Base-by-base conservation (phyloP, 2,113 vertebrate species). In the Malurus elegans region DNA sequence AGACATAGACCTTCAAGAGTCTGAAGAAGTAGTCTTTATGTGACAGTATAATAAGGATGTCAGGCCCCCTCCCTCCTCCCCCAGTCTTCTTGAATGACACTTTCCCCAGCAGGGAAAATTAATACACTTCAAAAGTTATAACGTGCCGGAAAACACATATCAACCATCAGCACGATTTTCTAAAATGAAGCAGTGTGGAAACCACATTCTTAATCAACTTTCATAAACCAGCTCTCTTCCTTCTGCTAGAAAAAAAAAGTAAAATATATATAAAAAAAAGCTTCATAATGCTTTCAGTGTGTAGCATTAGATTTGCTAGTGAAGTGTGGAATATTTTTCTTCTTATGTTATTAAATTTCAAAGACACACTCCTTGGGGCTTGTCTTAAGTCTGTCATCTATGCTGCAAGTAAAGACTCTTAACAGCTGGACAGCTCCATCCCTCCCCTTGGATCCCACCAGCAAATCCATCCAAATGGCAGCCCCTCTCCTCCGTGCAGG, bases 31-130 rank as follows among this genome's bases (percentile, higher is more conserved):
- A 90, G 94, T 93, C 96, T 92, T 95, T 88, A 94, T 85, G 64
- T 95, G 97, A 98, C 96, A 98, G 90, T 93, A 78, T 98, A 98
- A 98, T 98, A 98, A 97, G 96, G 94, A 97, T 97, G 95, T 97
- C 97, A 97, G 88, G 34, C 70, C 53, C 65, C 71, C 87, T 79
- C 76, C 42, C 86, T 70, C 71, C 79, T 95, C 84, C 58, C 78
- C 79, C 66, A 69, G 6, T 88, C 84, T 76, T 97, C 96, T 81
- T 94, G 86, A 97, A 96, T 6, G 57, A 89, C 86, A 89, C 93
- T 97, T 96, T 94, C 94, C 74, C 93, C 82, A 97, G 93, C 74
- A 97, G 93, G 71, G 75, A 97, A 97, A 97, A 97, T 97, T 90
- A 97, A 97, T 96, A 84, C 74, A 95, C 94, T 97, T 97, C 84